Evolutionary conservation across 2,113 vertebrate genomes (phyloP), one percentile per base, ranked within the genome.

Genomic region (Telmatochromis bifrenatus): DNA sequence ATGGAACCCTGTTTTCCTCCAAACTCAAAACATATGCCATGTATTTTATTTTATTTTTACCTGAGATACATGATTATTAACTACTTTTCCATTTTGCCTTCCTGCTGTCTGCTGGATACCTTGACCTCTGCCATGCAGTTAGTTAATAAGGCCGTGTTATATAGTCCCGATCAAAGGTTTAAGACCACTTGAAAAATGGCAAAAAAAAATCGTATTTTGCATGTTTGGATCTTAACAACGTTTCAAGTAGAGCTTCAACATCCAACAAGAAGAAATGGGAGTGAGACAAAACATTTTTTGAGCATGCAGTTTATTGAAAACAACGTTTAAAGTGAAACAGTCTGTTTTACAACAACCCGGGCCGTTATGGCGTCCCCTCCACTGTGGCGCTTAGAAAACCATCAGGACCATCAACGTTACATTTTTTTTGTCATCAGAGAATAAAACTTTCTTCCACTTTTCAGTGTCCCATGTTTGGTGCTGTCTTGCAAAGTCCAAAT

Each of bases 171-270:
- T 60, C 56, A 33, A 19, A 60, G 0, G 9, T 60, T 60, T 60
- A 60, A 60, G 14, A 60, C 56, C 3, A 17, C 56, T 31, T 60
- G 8, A 60, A 60, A 60, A 31, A 60, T 60, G 26, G 26, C 28
- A 10, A 60, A 17, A 17, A 17, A 39, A 21, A 12, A 2, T 15
- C 1, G 0, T 11, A 62, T 19, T 35, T 62, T 35, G 0, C 31
- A 35, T 5, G 15, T 11, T 35, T 35, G 31, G 31, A 35, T 1
- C 6, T 33, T 60, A 11, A 9, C 55, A 58, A 0, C 1, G 9
- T 60, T 35, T 19, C 4, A 35, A 35, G 28, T 1, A 4, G 15
- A 35, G 58, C 58, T 35, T 62, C 58, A 62, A 33, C 9, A 62
- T 62, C 9, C 9, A 62, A 11, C 9, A 19, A 35, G 15, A 62